Conservation (phyloP, 2,888 invertebrate species). For the Drosophila falleni region DNA sequence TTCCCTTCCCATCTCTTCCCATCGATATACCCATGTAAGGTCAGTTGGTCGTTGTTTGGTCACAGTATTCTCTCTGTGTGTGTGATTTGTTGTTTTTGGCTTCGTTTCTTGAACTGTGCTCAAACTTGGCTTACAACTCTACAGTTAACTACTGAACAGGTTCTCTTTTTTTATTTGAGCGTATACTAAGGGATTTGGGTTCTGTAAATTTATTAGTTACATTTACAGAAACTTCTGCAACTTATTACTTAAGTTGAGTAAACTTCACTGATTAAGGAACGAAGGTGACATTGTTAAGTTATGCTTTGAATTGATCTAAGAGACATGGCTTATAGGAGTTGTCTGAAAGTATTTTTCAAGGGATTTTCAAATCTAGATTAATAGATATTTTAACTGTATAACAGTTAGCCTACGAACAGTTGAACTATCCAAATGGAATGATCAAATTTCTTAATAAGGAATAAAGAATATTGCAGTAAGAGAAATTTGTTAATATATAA, state of each 20-base stretch:
- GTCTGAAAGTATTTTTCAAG: not conserved
- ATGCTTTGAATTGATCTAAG: not conserved
- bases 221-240: conserved; percentile 15
- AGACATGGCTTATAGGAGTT: not conserved
- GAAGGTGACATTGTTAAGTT: not conserved
- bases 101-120: conserved; percentile 35
- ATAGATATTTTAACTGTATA: not conserved
- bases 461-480: no score
- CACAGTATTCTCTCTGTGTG: conserved; percentile 30
- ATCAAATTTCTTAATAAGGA: not conserved
- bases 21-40: conserved; percentile 20
- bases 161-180: not conserved
- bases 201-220: conserved; percentile 32
- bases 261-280: conserved; percentile 1
- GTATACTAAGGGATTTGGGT: conserved; percentile 16
- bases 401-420: no score
- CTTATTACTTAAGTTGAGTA: conserved; percentile 24
- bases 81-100: conserved; percentile 52
- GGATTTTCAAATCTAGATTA: not conserved
- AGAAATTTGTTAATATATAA: not conserved
- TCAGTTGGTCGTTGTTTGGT: conserved; percentile 52
- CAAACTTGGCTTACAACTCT: conserved; percentile 33
- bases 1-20: not conserved
- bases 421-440: no score
- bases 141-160: conserved; percentile 8